These are phyloP conservation scores for Aphelinus atriplicis DNA, from an alignment of 1,140 invertebrate species.

Conservation along the genomic window DNA sequence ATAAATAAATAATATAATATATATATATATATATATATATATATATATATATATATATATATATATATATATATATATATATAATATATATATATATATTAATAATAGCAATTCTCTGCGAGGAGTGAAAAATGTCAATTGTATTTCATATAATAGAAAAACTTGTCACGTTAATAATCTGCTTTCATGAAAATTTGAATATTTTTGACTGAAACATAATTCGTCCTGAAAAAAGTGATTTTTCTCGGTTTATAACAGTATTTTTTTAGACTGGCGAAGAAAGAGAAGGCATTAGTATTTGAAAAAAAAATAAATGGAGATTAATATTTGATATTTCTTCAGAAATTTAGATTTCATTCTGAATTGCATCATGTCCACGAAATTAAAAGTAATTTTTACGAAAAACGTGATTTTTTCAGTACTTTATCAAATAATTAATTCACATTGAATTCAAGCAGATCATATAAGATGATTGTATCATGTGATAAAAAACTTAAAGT, in stretches of 20 bases:
- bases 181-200: background rate
- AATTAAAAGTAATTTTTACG: background rate
- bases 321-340: slow-evolving; percentile 6
- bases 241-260: slow-evolving; percentile 18
- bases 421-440: slow-evolving; percentile 28
- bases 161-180: slow-evolving; percentile 31
- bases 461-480: slow-evolving; percentile 17
- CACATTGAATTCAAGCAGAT: slow-evolving; percentile 20
- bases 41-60: too few relatives aligned
- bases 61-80: too few relatives aligned
- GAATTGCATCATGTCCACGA: too few relatives aligned
- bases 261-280: slow-evolving; percentile 2
- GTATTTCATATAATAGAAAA: slow-evolving; percentile 30
- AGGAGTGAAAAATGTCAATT: slow-evolving; percentile 31
- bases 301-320: background rate
- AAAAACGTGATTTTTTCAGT: slow-evolving; percentile 16
- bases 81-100: too few relatives aligned
- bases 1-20: too few relatives aligned
- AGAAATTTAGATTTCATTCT: background rate
- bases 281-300: background rate
- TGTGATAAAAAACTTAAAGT: slow-evolving; percentile 36
- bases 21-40: background rate
- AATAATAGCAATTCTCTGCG: slow-evolving; percentile 19
- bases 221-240: background rate
- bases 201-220: slow-evolving; percentile 2